Evolutionary conservation across 2,888 invertebrate species (phyloP).

Genomic region (Punctoribates punctum): DNA sequence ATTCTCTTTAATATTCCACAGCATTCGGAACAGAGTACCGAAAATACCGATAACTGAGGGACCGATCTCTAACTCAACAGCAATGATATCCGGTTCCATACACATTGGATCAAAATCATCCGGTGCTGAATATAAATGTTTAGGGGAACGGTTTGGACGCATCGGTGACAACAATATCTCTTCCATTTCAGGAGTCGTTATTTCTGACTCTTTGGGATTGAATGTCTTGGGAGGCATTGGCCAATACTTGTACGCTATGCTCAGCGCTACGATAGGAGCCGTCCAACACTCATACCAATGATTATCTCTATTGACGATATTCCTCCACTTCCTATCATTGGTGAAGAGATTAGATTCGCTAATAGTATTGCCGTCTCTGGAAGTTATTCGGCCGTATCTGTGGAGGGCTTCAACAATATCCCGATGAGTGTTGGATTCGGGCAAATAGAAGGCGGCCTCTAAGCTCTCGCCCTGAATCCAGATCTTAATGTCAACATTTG

Average conservation of each 20-base stretch:
- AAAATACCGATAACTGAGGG: slow-evolving; percentile 86
- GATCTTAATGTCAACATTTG: slow-evolving; percentile 79
- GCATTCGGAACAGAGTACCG: slow-evolving; percentile 74
- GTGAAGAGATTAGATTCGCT: slow-evolving; percentile 56
- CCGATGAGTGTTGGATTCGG: slow-evolving; percentile 84
- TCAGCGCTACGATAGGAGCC: slow-evolving; percentile 86
- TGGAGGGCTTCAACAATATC: slow-evolving; percentile 77
- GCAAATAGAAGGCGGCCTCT: slow-evolving; percentile 81
- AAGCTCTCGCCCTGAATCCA: slow-evolving; percentile 94
- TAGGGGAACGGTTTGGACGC: slow-evolving; percentile 61
- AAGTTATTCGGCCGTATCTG: slow-evolving; percentile 67
- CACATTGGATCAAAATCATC: slow-evolving; percentile 81
- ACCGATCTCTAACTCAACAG: slow-evolving; percentile 87
- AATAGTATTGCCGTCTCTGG: slow-evolving; percentile 57
- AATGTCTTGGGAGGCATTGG: slow-evolving; percentile 85
- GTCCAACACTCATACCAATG: slow-evolving; percentile 98
- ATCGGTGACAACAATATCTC: slow-evolving; percentile 86
- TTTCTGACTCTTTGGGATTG: slow-evolving; percentile 75
- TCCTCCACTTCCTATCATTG: slow-evolving; percentile 65
- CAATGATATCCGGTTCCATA: slow-evolving; percentile 80
- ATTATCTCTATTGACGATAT: slow-evolving; percentile 67
- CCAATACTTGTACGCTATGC: slow-evolving; percentile 85
- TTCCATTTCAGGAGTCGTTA: slow-evolving; percentile 90
- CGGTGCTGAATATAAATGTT: slow-evolving; percentile 46
- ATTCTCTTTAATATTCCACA: slow-evolving; percentile 54